Percentiles rank a stretch among this genome's conserved stretches.
Evolutionary conservation across 1,140 invertebrate genomes (phyloP).

Genomic region (Lutraria rhynchaena): DNA sequence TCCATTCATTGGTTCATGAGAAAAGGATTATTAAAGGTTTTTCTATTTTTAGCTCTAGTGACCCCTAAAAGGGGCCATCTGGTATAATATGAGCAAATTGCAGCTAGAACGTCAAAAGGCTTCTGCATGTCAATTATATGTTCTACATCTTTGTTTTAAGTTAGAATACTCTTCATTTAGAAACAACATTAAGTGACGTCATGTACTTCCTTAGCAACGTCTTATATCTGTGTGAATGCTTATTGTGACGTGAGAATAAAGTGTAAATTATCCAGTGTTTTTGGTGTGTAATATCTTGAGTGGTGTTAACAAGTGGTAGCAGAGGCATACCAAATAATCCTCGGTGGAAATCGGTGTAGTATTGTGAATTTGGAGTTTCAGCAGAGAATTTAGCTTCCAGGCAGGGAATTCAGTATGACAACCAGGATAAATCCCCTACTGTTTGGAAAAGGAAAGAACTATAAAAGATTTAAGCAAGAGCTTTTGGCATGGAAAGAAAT

Average conservation of each 20-base stretch:
- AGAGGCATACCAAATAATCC: slow-evolving; percentile 2
- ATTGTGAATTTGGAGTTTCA: slow-evolving; percentile 11
- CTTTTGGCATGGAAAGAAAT: slow-evolving; percentile 48
- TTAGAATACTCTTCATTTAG: not conserved
- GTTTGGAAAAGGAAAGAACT: slow-evolving; percentile 44
- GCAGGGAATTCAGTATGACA: slow-evolving; percentile 11
- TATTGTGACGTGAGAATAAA: too few relatives aligned
- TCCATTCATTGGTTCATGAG: too few relatives aligned
- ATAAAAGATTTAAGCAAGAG: slow-evolving; percentile 45
- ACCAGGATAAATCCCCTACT: slow-evolving; percentile 35
- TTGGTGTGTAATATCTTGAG: not conserved
- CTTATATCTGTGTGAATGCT: not conserved
- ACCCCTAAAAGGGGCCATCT: too few relatives aligned
- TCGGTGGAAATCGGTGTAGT: slow-evolving; percentile 22
- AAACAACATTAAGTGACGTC: slow-evolving; percentile 11
- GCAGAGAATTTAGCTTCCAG: slow-evolving; percentile 14
- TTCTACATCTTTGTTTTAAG: not conserved
- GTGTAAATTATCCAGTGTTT: too few relatives aligned
- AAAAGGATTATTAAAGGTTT: too few relatives aligned
- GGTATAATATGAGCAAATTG: too few relatives aligned
- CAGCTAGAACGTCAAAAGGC: too few relatives aligned
- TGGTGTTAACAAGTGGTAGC: slow-evolving; percentile 39
- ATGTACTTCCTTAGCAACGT: slow-evolving; percentile 15
- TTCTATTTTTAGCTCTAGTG: too few relatives aligned
- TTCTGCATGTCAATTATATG: too few relatives aligned